Conservation (phyloP, 2,113 vertebrate species). For the Oophaga pumilio region DNA sequence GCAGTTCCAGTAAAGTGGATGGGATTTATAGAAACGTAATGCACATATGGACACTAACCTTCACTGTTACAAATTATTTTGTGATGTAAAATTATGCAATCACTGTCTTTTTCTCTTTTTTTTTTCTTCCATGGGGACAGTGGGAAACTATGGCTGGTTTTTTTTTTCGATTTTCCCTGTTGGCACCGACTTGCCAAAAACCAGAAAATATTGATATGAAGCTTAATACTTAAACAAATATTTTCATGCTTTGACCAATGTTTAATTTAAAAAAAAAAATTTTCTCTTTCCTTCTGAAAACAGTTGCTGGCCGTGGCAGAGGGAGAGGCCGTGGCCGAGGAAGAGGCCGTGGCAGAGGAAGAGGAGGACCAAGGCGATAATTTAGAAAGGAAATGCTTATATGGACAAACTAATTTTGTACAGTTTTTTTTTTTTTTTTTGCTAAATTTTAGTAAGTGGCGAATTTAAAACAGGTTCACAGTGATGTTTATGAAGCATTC, state of each 20-base stretch:
- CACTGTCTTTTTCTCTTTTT: too few species aligned
- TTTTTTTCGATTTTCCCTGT: too few species aligned
- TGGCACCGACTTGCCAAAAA: too few species aligned
- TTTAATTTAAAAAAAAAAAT: too few species aligned
- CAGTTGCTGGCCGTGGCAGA: constrained; percentile 90
- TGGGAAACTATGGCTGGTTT: too few species aligned
- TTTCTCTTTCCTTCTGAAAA: not conserved
- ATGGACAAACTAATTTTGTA: constrained; percentile 17
- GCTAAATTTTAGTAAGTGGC: constrained; percentile 16
- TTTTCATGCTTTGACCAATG: not conserved
- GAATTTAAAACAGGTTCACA: not conserved
- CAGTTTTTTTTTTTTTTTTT: constrained; percentile 20
- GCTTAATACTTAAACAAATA: not conserved
- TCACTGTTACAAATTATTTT: too few species aligned
- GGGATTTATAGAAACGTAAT: too few species aligned
- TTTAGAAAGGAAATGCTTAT: not conserved
- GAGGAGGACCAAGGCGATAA: constrained; percentile 95
- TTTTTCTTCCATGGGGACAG: too few species aligned
- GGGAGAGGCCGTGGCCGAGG: constrained; percentile 86
- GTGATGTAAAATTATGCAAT: too few species aligned
- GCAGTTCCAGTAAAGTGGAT: too few species aligned
- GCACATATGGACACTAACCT: too few species aligned
- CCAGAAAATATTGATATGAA: too few species aligned
- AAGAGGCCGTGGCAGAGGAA: constrained; percentile 88
- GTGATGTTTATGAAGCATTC: not conserved